phyloP scores from a whole-genome alignment of 2,888 invertebrate species.

The Lymantria monacha region DNA sequence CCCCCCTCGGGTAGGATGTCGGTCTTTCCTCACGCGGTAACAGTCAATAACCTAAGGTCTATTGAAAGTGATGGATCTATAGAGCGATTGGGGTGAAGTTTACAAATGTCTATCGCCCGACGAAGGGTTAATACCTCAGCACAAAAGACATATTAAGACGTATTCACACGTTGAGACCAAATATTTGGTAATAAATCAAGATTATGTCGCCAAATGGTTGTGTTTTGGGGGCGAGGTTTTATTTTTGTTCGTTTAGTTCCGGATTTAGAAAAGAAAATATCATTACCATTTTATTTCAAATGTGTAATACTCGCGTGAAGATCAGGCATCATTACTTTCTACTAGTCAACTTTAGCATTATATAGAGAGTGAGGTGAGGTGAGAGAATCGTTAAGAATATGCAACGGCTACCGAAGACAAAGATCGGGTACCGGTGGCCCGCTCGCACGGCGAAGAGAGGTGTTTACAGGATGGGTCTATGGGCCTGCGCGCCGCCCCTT shows the following conservation, averaged over 20 bases:
- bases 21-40: no score
- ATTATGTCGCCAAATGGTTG: slow-evolving; percentile 20
- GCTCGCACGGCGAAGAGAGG: no score
- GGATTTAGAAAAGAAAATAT: background rate
- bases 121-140: slow-evolving; percentile 34
- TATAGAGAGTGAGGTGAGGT: no score
- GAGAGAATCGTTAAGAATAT: no score
- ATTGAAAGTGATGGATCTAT: slow-evolving; percentile 16
- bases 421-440: no score
- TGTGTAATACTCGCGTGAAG: no score
- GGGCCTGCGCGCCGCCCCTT: no score
- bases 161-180: slow-evolving; percentile 31
- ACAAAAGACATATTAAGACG: slow-evolving; percentile 37
- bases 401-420: no score
- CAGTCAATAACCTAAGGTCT: slow-evolving; percentile 16
- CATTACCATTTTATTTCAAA: background rate
- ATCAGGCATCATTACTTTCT: no score
- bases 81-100: slow-evolving; percentile 22
- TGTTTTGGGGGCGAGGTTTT: background rate
- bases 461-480: no score
- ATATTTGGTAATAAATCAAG: slow-evolving; percentile 33
- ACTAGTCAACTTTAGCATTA: no score
- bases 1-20: no score
- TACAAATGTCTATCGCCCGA: slow-evolving; percentile 31
- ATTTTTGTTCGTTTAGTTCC: background rate